phyloP scores from a whole-genome alignment of 2,797 vertebrate species.

The Parotocinclus haroldoi region DNA sequence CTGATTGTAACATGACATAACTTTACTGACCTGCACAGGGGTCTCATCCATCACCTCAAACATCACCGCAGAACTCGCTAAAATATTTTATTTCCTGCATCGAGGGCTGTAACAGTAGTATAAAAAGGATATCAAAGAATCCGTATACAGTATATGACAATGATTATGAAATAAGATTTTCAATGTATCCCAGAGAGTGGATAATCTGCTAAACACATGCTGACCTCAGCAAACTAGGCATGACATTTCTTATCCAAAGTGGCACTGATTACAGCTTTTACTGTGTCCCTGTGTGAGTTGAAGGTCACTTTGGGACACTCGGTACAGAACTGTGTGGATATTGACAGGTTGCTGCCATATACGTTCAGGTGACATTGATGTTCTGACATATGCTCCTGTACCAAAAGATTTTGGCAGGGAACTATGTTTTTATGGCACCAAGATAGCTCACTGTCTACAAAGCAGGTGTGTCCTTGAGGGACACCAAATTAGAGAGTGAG shows the following conservation, averaged over 20 bases:
- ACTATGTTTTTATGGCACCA: conserved; percentile 22
- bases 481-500: conserved; percentile 15
- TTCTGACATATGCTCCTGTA: conserved; percentile 25
- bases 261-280: background rate
- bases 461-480: conserved; percentile 42
- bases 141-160: too few relatives aligned
- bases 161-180: too few relatives aligned
- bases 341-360: conserved; percentile 7
- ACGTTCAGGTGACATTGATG: conserved; percentile 3
- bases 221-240: too few relatives aligned
- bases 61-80: too few relatives aligned
- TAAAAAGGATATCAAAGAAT: too few relatives aligned
- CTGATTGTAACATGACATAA: too few relatives aligned
- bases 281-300: conserved; percentile 43
- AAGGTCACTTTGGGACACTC: conserved; percentile 26
- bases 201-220: too few relatives aligned
- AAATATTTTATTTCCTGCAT: too few relatives aligned
- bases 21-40: too few relatives aligned
- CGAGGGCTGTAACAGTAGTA: too few relatives aligned
- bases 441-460: conserved; percentile 17
- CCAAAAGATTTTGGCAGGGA: conserved; percentile 36
- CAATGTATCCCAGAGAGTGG: too few relatives aligned
- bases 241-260: background rate
- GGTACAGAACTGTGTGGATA: conserved; percentile 14
- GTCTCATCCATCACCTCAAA: too few relatives aligned